These are phyloP conservation scores for Rhombomys opimus DNA, from an alignment of 2,113 vertebrate genomes.

Conservation along the genomic window DNA sequence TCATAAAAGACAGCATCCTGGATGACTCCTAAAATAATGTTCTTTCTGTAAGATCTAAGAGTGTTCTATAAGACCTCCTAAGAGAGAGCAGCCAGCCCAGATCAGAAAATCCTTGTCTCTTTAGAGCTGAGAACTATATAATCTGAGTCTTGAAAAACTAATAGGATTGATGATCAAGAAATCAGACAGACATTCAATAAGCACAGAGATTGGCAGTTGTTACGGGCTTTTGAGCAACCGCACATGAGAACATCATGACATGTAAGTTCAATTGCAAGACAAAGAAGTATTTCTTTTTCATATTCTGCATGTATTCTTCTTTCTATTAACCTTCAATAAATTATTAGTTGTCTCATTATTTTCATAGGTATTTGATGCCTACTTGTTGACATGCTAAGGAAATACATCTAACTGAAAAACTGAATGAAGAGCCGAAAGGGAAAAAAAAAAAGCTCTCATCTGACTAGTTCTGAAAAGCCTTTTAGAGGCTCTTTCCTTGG, in stretches of 20 bases:
- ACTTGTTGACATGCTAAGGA: background rate
- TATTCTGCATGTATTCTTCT: background rate
- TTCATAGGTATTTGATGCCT: conserved; percentile 21
- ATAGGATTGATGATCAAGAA: background rate
- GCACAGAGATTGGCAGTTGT: background rate
- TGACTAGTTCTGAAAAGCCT: background rate
- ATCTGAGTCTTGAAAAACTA: background rate
- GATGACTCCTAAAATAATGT: background rate
- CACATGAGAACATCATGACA: background rate
- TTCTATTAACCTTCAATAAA: background rate
- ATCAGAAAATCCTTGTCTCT: background rate
- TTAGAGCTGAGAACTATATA: background rate
- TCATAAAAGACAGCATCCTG: background rate
- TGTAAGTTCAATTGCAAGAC: background rate
- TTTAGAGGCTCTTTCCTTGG: conserved; percentile 29
- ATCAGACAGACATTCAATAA: background rate
- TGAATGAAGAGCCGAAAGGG: background rate
- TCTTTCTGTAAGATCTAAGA: background rate
- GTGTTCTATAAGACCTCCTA: background rate
- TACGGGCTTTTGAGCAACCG: background rate
- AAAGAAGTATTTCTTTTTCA: background rate
- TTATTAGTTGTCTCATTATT: background rate
- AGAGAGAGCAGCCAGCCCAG: background rate
- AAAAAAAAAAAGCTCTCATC: background rate
- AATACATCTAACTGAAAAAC: conserved; percentile 17